A percentile compares a stretch with the other conserved stretches of the same genome.
Conservation (phyloP, 2,888 invertebrate genomes). For the Calameuta filiformis region DNA sequence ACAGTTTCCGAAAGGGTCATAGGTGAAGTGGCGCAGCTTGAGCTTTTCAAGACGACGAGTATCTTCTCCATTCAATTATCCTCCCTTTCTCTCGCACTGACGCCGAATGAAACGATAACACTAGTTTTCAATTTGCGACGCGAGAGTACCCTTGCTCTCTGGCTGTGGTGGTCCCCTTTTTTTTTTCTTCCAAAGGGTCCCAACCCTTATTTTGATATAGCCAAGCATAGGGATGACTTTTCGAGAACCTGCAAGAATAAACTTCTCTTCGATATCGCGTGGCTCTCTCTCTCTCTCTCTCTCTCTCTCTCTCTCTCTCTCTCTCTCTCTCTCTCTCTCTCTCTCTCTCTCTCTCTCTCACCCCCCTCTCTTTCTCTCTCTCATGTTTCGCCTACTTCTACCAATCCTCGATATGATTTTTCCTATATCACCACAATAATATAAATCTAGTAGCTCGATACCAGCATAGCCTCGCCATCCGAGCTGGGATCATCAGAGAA, state of each 20-base stretch:
- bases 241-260: neutral
- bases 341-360: neutral
- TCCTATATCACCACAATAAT: no score
- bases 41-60: neutral
- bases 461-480: no score
- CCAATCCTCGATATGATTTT: no score
- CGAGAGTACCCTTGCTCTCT: neutral
- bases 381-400: neutral
- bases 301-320: neutral
- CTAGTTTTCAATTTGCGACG: slow-evolving; percentile 31
- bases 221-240: neutral
- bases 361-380: neutral
- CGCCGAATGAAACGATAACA: slow-evolving; percentile 29
- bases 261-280: neutral
- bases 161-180: no score
- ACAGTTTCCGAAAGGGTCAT: no score
- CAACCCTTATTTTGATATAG: neutral
- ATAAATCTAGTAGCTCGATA: no score
- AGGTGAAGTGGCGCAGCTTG: no score
- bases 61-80: neutral
- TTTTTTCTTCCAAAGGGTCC: neutral
- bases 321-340: neutral
- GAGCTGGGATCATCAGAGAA: no score
- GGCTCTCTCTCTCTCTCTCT: neutral
- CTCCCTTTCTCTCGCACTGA: slow-evolving; percentile 13